Percentiles rank a stretch among this genome's conserved stretches.
Evolutionary conservation across 2,113 vertebrate genomes (phyloP).

Genomic region (Alexandromys fortis): DNA sequence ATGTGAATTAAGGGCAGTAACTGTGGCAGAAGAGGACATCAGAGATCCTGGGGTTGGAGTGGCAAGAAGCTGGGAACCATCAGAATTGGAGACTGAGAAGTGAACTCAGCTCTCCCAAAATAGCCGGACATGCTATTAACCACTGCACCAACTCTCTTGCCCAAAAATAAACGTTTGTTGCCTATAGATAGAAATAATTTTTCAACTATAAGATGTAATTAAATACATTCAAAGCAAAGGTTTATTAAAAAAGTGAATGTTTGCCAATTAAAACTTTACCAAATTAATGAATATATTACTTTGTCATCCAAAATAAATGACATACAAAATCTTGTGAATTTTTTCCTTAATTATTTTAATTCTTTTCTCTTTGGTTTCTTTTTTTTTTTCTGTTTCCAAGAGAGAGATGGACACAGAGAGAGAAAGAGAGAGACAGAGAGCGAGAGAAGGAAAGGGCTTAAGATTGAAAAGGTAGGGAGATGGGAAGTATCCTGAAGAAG

Average conservation of each 20-base stretch:
- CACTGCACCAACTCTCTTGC: too few species aligned
- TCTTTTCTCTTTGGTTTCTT: not conserved
- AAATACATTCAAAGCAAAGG: not conserved
- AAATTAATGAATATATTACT: not conserved
- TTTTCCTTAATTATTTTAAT: not conserved
- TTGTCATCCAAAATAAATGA: constrained; percentile 66
- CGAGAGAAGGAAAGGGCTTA: not conserved
- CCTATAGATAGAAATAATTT: not conserved
- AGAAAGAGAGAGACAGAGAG: not conserved
- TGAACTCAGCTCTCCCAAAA: not conserved
- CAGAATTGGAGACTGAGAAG: not conserved
- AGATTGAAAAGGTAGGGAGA: not conserved
- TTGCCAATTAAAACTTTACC: not conserved
- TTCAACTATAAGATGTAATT: not conserved
- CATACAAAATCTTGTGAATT: constrained; percentile 80
- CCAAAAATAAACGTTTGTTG: not conserved
- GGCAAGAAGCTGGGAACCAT: not conserved
- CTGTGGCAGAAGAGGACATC: not conserved
- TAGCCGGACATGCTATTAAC: too few species aligned
- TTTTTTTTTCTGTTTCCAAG: too few species aligned
- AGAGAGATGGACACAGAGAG: too few species aligned
- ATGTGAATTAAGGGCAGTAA: not conserved
- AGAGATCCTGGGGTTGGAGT: not conserved
- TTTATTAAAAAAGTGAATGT: constrained; percentile 34
- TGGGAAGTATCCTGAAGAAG: not conserved